Base-by-base conservation (phyloP, 2,888 invertebrate species). In the Drosophila atripex region DNA sequence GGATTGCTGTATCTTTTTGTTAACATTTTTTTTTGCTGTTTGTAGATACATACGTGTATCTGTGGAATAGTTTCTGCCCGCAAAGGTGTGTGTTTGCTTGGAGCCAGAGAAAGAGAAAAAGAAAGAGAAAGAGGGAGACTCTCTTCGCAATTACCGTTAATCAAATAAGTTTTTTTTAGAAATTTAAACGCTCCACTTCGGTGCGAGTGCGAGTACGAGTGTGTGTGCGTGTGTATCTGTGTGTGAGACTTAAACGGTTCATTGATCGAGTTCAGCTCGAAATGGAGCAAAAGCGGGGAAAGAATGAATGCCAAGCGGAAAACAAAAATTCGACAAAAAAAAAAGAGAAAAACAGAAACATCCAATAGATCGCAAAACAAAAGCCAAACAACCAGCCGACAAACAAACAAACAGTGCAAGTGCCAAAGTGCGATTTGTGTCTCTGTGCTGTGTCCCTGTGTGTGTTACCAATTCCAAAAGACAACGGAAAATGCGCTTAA, bases 101-200 rank as follows among this genome's bases (percentile, higher is more conserved):
- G 41, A 18, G n/a, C 41, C n/a, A 41, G 46, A 52, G 8, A 16
- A 25, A 41, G 30, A 39, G 23, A 60, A 32, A 23, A 57, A 49
- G 41, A 41, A 25, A 46, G 50, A 38, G 41, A 43, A 49, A 7
- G 49, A 18, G 50, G 9, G 63, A 59, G 46, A 39, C 56, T 71
- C 71, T 71, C 63, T 71, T 56, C 66, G 75, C 85, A 73, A 86
- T 80, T 86, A 82, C 87, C 82, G 82, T 82, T 82, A 86, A 82
- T 82, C 85, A 86, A 82, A 82, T 86, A 86, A 80, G 80, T 86
- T 82, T 82, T 82, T 82, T 86, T 84, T 82, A 86, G 80, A 82
- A 86, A 86, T 84, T 84, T 86, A 76, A 82, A 86, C 87, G 80
- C 77, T 76, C 68, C 73, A 79, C 75, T 77, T 66, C 66, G 47